Percentiles rank a stretch among this genome's conserved stretches.
These are phyloP conservation scores for Aphelocoma californica DNA, from an alignment of 2,797 vertebrate species.

Conservation along the genomic window DNA sequence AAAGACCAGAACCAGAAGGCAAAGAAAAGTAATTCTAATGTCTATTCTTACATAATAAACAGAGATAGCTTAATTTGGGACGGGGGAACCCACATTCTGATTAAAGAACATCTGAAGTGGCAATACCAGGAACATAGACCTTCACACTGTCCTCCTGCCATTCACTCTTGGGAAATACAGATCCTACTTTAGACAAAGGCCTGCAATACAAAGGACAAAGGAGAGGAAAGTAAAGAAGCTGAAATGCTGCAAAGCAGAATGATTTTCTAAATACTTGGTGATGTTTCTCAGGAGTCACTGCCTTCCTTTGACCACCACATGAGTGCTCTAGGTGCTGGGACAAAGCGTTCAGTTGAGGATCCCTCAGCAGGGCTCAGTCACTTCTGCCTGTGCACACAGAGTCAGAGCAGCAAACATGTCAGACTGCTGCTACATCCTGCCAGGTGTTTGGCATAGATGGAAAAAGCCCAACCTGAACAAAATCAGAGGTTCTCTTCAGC, in stretches of 20 bases:
- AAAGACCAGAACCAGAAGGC: background rate
- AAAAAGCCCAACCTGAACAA: background rate
- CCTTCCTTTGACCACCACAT: background rate
- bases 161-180: background rate
- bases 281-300: background rate
- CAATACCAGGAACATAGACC: background rate
- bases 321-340: background rate
- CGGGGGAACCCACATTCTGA: background rate
- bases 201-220: background rate
- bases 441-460: background rate
- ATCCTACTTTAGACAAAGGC: background rate
- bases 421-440: background rate
- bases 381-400: background rate
- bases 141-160: background rate
- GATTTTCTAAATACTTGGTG: background rate
- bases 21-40: background rate
- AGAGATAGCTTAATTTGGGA: background rate
- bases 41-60: background rate
- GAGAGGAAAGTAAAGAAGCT: background rate
- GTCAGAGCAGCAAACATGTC: background rate
- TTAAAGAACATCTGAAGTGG: background rate
- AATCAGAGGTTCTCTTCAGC: background rate
- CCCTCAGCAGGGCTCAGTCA: background rate
- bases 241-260: background rate
- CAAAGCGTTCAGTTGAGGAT: background rate